Conservation (phyloP, 1,140 invertebrate species). For the Neodiprion pinetum region DNA sequence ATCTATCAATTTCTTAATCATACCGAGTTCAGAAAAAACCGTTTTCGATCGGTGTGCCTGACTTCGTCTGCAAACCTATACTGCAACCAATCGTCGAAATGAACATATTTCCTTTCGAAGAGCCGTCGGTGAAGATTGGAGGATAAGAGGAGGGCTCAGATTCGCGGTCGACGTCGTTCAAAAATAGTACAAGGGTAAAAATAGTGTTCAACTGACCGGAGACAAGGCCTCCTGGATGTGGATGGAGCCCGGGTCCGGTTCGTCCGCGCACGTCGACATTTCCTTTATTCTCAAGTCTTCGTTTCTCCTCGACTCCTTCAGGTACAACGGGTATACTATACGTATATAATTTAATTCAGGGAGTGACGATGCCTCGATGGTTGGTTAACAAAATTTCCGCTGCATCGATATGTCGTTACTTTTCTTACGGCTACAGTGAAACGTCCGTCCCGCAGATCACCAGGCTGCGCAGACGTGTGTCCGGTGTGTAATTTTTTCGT, state of each 20-base stretch:
- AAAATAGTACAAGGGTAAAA: not conserved
- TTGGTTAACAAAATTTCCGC: too few relatives aligned
- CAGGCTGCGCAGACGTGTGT: not conserved
- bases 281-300: constrained; percentile 32
- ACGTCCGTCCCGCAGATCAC: not conserved
- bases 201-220: constrained; percentile 49
- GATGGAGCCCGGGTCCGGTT: constrained; percentile 54
- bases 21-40: too few relatives aligned
- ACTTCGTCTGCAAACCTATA: too few relatives aligned
- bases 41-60: too few relatives aligned
- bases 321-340: not conserved
- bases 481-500: not conserved
- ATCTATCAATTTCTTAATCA: too few relatives aligned
- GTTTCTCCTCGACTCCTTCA: constrained; percentile 16
- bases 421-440: not conserved
- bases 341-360: not conserved
- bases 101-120: too few relatives aligned
- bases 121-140: not conserved
- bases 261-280: constrained; percentile 61
- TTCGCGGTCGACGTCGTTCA: too few relatives aligned
- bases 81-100: too few relatives aligned
- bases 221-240: constrained; percentile 60
- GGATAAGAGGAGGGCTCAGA: not conserved
- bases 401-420: not conserved
- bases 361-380: too few relatives aligned